Percentiles rank a stretch among this genome's conserved stretches.
These are phyloP conservation scores for Tromatobia lineatoria DNA, from an alignment of 2,888 invertebrate species.

Conservation along the genomic window DNA sequence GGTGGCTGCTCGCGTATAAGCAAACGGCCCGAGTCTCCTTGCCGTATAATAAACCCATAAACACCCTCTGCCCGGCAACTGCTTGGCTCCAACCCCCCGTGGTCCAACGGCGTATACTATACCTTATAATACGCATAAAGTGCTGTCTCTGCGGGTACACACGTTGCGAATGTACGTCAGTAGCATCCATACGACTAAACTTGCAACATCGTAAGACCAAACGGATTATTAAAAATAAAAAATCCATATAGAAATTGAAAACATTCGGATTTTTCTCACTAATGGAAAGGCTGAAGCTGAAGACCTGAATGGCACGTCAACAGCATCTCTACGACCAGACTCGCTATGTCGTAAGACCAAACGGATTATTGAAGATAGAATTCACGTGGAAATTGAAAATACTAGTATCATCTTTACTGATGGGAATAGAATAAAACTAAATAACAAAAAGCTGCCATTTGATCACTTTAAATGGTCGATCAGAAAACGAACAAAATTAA, in stretches of 20 bases:
- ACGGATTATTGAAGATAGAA: constrained; percentile 9
- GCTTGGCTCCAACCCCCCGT: constrained; percentile 67
- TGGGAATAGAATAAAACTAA: no score
- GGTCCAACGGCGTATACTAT: constrained; percentile 42
- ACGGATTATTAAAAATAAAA: constrained; percentile 19
- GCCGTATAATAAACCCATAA: constrained; percentile 85
- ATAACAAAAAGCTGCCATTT: not conserved
- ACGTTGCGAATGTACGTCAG: constrained; percentile 63
- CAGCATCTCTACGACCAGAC: constrained; percentile 44
- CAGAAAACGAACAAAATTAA: not conserved
- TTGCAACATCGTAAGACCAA: constrained; percentile 6
- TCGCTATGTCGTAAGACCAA: constrained; percentile 5
- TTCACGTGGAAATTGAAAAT: not conserved
- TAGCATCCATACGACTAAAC: constrained; percentile 63
- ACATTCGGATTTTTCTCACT: not conserved
- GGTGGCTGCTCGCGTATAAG: constrained; percentile 65
- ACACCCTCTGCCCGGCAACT: constrained; percentile 80
- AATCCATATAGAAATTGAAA: not conserved
- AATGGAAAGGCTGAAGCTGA: not conserved
- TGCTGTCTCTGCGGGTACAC: constrained; percentile 67
- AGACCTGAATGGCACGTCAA: not conserved
- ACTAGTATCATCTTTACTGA: not conserved
- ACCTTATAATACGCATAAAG: constrained; percentile 71
- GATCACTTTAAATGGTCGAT: not conserved
- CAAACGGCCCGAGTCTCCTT: constrained; percentile 74